phyloP scores from a whole-genome alignment of 2,888 invertebrate genomes.

The Drosophila birchii region DNA sequence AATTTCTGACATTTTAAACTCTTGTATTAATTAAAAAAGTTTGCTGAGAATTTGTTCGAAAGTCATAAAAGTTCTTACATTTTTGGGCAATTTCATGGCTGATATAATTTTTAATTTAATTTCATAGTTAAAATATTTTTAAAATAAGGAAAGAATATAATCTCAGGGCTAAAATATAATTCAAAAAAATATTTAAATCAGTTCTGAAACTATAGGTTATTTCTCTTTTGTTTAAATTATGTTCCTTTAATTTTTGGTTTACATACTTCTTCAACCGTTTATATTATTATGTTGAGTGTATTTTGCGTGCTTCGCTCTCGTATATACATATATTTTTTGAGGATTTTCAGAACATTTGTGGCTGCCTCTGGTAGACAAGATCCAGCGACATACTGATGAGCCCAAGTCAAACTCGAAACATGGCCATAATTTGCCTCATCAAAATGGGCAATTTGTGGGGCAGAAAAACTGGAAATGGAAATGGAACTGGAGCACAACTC shows the following conservation, averaged over 20 bases:
- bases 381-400: constrained; percentile 34
- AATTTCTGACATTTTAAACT: not conserved
- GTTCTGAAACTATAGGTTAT: no score
- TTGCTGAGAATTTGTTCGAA: no score
- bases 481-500: constrained; percentile 13
- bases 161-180: not conserved
- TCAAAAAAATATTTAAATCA: not conserved
- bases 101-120: not conserved
- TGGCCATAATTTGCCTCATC: constrained; percentile 67
- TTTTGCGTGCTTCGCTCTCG: not conserved
- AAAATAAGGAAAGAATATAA: not conserved
- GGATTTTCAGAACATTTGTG: constrained; percentile 19
- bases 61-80: no score
- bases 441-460: constrained; percentile 68
- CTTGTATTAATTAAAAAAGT: no score
- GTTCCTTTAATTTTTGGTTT: no score
- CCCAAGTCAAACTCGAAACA: constrained; percentile 46
- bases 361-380: constrained; percentile 21
- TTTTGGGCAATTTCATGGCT: no score
- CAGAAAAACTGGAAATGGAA: constrained; percentile 9
- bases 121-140: no score
- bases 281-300: not conserved
- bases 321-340: constrained; percentile 19
- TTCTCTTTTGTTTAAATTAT: no score
- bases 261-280: no score